Evolutionary conservation across 2,888 invertebrate genomes (phyloP), one percentile per base, ranked within the genome.

Genomic region (Helicoverpa assulta): DNA sequence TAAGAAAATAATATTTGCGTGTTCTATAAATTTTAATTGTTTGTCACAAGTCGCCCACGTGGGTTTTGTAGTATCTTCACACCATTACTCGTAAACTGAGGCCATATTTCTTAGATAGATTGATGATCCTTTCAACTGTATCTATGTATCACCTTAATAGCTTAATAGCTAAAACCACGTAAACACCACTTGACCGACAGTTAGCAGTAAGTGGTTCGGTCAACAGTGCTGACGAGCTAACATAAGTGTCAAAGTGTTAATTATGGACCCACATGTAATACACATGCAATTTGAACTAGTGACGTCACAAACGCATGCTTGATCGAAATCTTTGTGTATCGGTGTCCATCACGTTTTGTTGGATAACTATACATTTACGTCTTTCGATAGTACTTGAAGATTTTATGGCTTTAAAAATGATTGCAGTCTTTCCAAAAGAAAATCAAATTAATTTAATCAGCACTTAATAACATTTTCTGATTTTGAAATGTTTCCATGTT

Each of bases 141-240:
- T n/a, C 47, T 5, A 16, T 47, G 5, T 47, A 47, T 6, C 16
- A n/a, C n/a, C n/a, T 2, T 47, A 6, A 47, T n/a, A 5, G n/a
- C n/a, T 47, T n/a, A n/a, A 47, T 47, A 47, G 47, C 47, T 40
- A 40, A 5, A 40, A 40, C 40, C 6, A n/a, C 47, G 16, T 47
- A n/a, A 47, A n/a, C n/a, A 47, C n/a, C 47, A n/a, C 47, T 47
- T 6, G 47, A 47, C 16, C 47, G n/a, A 47, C 47, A 47, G n/a
- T 16, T n/a, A n/a, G 3, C 2, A 8, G 18, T 58, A 21, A 55
- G 33, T 58, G 55, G 54, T 10, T n/a, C 29, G 26, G 54, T 54
- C 50, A 73, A 59, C n/a, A 70, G 51, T 52, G 54, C 47, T 67
- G 64, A 73, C 61, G 53, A 58, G 18, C 12, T 14, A 19, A 77